These are phyloP conservation scores for Danaus chrysippus DNA, from an alignment of 2,888 invertebrate genomes.

Conservation along the genomic window DNA sequence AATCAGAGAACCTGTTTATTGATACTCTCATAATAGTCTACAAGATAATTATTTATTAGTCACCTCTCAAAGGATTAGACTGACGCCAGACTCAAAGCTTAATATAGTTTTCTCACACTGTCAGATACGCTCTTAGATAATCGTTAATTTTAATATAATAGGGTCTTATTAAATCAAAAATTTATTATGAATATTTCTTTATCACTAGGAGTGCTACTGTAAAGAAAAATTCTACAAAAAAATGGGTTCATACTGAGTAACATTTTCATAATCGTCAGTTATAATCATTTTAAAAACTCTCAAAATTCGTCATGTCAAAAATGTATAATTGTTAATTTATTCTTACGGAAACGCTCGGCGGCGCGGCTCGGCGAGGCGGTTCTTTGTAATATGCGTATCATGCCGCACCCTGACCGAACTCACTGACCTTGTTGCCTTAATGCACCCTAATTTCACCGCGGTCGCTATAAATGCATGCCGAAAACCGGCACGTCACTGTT, in stretches of 20 bases:
- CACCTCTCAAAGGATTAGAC: constrained; percentile 56
- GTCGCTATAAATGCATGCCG: constrained; percentile 50
- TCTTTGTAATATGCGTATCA: constrained; percentile 41
- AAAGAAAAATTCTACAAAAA: too few relatives aligned
- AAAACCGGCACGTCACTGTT: constrained; percentile 72
- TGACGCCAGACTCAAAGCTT: constrained; percentile 24
- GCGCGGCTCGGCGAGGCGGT: constrained; percentile 59
- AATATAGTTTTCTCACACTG: constrained; percentile 52
- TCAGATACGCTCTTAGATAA: constrained; percentile 50
- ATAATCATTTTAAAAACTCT: not conserved
- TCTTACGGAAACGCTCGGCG: constrained; percentile 55
- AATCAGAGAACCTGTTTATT: not conserved
- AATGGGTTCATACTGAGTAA: too few relatives aligned
- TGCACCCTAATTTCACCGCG: constrained; percentile 75
- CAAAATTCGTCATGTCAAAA: constrained; percentile 16
- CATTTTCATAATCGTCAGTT: not conserved
- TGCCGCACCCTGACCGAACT: constrained; percentile 49
- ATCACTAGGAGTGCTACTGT: too few relatives aligned
- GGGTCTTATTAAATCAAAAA: too few relatives aligned
- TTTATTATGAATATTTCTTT: too few relatives aligned
- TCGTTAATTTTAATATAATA: not conserved
- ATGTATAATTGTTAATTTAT: constrained; percentile 34
- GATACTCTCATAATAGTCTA: constrained; percentile 42
- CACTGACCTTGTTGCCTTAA: constrained; percentile 74
- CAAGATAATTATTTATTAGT: constrained; percentile 44